phyloP scores from a whole-genome alignment of 1,140 invertebrate genomes.

The Drosophila tsacasi region DNA sequence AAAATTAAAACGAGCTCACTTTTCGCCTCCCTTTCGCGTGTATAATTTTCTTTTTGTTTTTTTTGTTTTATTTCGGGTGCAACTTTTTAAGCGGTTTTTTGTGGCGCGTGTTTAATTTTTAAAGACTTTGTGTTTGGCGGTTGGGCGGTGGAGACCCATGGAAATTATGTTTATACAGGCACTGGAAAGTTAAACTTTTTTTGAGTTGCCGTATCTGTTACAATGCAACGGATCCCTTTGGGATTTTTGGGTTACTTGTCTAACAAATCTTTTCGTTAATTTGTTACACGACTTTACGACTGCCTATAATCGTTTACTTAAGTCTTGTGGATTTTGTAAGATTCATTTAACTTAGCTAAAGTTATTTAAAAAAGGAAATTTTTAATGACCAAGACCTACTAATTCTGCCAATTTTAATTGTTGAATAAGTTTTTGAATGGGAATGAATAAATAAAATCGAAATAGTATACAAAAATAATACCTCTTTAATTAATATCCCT shows the following conservation, averaged over 20 bases:
- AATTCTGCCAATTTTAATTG: too few relatives aligned
- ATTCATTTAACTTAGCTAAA: neutral
- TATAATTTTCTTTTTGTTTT: constrained; percentile 1
- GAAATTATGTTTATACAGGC: constrained; percentile 21
- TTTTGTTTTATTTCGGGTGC: constrained; percentile 21
- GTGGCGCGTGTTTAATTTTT: constrained; percentile 55
- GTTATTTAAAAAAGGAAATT: neutral
- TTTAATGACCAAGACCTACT: too few relatives aligned
- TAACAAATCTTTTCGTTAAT: constrained; percentile 8
- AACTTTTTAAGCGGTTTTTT: constrained; percentile 60
- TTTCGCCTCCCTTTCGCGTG: constrained; percentile 16
- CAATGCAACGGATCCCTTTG: constrained; percentile 4
- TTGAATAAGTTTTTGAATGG: too few relatives aligned
- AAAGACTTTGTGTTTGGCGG: constrained; percentile 21
- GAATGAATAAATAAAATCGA: too few relatives aligned
- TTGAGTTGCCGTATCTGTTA: constrained; percentile 4
- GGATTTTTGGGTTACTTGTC: constrained; percentile 1
- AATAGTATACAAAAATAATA: too few relatives aligned
- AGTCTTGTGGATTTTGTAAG: neutral
- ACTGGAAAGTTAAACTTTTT: constrained; percentile 18
- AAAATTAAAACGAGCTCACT: constrained; percentile 60
- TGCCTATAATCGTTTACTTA: neutral
- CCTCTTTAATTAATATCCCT: neutral
- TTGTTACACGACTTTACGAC: neutral
- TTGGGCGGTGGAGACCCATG: too few relatives aligned